Conservation (phyloP, 2,888 invertebrate species). For the Aromia moschata region DNA sequence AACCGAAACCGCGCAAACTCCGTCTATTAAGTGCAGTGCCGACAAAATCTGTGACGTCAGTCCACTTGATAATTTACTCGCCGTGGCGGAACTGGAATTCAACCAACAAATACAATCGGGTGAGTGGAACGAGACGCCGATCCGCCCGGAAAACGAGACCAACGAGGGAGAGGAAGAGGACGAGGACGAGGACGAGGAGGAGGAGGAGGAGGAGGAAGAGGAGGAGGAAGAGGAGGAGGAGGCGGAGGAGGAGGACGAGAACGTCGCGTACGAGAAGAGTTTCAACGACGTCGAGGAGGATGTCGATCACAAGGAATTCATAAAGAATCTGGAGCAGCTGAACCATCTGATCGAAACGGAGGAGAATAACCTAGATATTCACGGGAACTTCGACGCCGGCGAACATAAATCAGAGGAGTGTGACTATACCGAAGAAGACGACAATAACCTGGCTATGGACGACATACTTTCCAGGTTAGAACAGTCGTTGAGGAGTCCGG, state of each 20-base stretch:
- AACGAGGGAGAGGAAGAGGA: constrained; percentile 32
- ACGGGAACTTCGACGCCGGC: constrained; percentile 36
- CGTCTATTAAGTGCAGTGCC: constrained; percentile 60
- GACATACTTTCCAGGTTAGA: constrained; percentile 73
- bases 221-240: constrained; percentile 49
- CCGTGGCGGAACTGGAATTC: constrained; percentile 72
- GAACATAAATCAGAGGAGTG: constrained; percentile 56
- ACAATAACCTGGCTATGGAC: constrained; percentile 62
- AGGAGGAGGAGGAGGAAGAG: constrained; percentile 40
- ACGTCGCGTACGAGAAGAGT: constrained; percentile 32
- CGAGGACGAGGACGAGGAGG: constrained; percentile 33
- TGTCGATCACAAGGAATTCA: constrained; percentile 44
- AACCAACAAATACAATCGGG: constrained; percentile 66
- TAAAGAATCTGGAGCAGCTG: constrained; percentile 54
- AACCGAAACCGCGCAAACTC: constrained; percentile 53
- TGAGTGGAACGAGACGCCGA: constrained; percentile 53
- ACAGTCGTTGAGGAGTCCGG: constrained; percentile 67
- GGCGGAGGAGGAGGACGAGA: constrained; percentile 50
- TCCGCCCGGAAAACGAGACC: constrained; percentile 26
- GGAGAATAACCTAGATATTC: constrained; percentile 36
- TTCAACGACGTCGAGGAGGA: constrained; percentile 41
- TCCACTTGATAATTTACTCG: constrained; percentile 71
- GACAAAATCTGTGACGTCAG: constrained; percentile 60
- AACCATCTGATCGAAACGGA: constrained; percentile 54
- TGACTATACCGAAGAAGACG: constrained; percentile 62